Evolutionary conservation across 2,797 vertebrate genomes (phyloP).

Genomic region (Pangasius djambal): DNA sequence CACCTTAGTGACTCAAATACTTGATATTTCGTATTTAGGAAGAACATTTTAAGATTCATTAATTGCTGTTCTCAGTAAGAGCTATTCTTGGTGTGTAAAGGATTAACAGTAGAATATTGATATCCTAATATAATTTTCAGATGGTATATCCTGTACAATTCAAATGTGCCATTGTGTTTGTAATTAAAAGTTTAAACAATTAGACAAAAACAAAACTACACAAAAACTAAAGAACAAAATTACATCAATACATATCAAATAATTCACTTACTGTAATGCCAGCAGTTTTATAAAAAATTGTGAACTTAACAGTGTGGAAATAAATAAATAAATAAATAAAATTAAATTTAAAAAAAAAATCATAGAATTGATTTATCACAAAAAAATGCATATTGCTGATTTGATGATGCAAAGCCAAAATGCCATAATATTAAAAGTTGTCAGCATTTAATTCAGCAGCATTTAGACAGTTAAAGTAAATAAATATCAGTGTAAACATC

Average conservation of each 20-base stretch:
- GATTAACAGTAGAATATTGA: background rate
- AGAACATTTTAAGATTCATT: too few species aligned
- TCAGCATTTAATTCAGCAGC: constrained; percentile 64
- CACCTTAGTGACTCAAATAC: too few species aligned
- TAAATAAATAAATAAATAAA: too few species aligned
- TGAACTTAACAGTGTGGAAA: background rate
- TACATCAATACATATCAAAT: background rate
- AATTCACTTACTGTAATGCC: background rate
- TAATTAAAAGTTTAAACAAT: background rate
- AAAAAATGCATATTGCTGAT: background rate
- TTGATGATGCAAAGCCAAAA: background rate
- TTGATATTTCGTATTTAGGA: too few species aligned
- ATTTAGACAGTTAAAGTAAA: constrained; percentile 66
- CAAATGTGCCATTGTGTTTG: too few species aligned
- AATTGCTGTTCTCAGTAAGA: background rate
- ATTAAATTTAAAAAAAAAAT: too few species aligned
- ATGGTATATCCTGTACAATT: too few species aligned
- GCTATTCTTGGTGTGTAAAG: background rate
- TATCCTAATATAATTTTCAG: background rate
- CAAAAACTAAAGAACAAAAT: background rate
- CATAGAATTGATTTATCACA: background rate
- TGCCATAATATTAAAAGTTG: constrained; percentile 26
- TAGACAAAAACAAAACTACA: background rate
- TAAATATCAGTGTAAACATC: constrained; percentile 70
- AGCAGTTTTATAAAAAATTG: background rate